phyloP scores from a whole-genome alignment of 2,113 vertebrate species.

The Numida meleagris region DNA sequence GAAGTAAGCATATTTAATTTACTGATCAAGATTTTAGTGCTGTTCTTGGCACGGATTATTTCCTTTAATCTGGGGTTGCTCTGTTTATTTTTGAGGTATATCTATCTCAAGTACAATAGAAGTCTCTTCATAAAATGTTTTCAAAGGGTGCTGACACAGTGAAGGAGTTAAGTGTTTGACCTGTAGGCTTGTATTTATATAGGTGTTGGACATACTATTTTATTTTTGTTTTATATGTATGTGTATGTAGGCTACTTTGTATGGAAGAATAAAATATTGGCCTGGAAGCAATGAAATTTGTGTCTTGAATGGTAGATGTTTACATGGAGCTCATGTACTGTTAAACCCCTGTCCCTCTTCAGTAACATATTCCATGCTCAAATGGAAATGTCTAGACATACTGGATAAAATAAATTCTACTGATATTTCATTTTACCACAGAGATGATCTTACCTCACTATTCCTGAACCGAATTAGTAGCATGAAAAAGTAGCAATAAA shows the following conservation, averaged over 20 bases:
- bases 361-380: background rate
- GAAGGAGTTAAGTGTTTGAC: constrained; percentile 33
- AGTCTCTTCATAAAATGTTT: constrained; percentile 39
- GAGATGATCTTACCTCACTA: constrained; percentile 31
- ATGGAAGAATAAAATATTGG: constrained; percentile 7
- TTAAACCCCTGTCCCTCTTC: constrained; percentile 10
- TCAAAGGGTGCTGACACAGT: constrained; percentile 34
- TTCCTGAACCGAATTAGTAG: constrained; percentile 32
- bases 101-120: constrained; percentile 58
- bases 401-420: constrained; percentile 4
- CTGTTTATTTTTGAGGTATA: constrained; percentile 61
- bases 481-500: background rate
- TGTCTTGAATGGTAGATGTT: constrained; percentile 35
- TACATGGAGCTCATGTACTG: constrained; percentile 7
- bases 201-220: constrained; percentile 26
- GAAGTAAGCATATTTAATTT: constrained; percentile 63
- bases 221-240: constrained; percentile 34
- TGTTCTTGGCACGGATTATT: constrained; percentile 57
- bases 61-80: constrained; percentile 66
- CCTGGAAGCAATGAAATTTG: constrained; percentile 18
- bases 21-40: constrained; percentile 67
- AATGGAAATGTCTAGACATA: constrained; percentile 3
- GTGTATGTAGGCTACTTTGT: constrained; percentile 26
- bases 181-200: constrained; percentile 39
- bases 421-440: background rate